Evolutionary conservation across 1,140 invertebrate genomes (phyloP), one percentile per base, ranked within the genome.

Genomic region (Nephila pilipes): DNA sequence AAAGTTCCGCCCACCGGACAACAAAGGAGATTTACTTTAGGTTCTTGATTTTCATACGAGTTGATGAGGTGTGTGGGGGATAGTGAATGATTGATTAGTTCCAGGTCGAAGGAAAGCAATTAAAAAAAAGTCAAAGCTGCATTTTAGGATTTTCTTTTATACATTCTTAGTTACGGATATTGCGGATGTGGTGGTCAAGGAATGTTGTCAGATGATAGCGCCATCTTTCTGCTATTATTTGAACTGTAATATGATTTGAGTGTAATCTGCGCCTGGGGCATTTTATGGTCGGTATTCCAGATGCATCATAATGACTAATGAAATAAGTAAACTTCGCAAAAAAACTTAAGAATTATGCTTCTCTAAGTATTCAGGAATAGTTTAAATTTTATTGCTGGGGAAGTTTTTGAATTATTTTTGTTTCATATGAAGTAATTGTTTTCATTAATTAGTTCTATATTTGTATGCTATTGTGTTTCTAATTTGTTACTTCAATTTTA

Each of bases 171-270:
- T 5, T 36, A 18, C 22, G 2, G 69, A 32, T 75, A 75, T 75
- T 75, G 18, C 69, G 69, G 69, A 75, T 75, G 69, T 75, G 29
- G 69, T 75, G 69, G 29, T 32, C 32, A 5, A 75, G 32, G 69
- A 75, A 75, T 75, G 69, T 20, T 32, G 16, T 5, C 29, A 29
- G 16, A 5, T 16, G 14, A 6, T 36, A 75, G 69, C 69, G 69
- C 69, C 69, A 75, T 75, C 69, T 75, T 20, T 36, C 18, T 36
- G 69, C 12, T 29, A 75, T 1, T 75, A 75, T 75, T 29, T 75
- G 69, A 16, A 75, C 69, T 75, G 32, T 36, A n/a, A n/a, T 65
- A 8, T 25, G 3, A 65, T 65, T n/a, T 29, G 6, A 29, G 63
- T 10, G 8, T 25, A 65, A 65, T 25, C 63, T 46, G 46, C 46